Conservation (phyloP, 2,888 invertebrate species). For the Ophonus ardosiacus region DNA sequence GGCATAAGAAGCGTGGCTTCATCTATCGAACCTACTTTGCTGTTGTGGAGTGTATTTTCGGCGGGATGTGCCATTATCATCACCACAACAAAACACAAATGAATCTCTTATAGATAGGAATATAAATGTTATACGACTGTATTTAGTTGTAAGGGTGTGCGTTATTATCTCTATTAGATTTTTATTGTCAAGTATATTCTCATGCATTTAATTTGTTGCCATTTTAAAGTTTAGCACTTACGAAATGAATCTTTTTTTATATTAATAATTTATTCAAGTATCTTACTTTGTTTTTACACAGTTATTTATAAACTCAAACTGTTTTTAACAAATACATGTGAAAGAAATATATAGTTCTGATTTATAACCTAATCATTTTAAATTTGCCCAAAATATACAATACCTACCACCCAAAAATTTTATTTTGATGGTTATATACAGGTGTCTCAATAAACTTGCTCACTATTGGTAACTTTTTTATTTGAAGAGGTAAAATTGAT, state of each 20-base stretch:
- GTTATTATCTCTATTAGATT: constrained; percentile 41
- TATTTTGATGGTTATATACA: too few species aligned
- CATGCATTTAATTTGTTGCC: constrained; percentile 39
- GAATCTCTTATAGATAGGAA: neutral
- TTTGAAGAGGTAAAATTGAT: too few species aligned
- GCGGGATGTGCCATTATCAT: constrained; percentile 79
- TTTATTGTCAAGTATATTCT: constrained; percentile 33
- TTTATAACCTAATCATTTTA: too few species aligned
- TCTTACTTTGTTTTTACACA: constrained; percentile 38
- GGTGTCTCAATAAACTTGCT: too few species aligned
- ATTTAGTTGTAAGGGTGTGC: constrained; percentile 31
- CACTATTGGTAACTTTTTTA: too few species aligned
- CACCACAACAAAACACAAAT: constrained; percentile 69
- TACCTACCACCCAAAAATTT: too few species aligned
- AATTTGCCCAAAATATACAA: too few species aligned
- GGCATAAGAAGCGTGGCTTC: constrained; percentile 75
- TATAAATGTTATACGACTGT: constrained; percentile 13
- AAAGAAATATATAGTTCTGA: neutral
- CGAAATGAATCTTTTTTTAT: constrained; percentile 35
- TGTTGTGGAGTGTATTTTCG: constrained; percentile 79
- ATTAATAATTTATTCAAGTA: constrained; percentile 29
- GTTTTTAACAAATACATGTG: constrained; percentile 52
- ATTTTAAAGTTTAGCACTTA: constrained; percentile 32
- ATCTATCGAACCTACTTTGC: constrained; percentile 77
- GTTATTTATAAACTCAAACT: constrained; percentile 13